These are phyloP conservation scores for Cinara cedri DNA, from an alignment of 2,888 invertebrate genomes.

Conservation along the genomic window DNA sequence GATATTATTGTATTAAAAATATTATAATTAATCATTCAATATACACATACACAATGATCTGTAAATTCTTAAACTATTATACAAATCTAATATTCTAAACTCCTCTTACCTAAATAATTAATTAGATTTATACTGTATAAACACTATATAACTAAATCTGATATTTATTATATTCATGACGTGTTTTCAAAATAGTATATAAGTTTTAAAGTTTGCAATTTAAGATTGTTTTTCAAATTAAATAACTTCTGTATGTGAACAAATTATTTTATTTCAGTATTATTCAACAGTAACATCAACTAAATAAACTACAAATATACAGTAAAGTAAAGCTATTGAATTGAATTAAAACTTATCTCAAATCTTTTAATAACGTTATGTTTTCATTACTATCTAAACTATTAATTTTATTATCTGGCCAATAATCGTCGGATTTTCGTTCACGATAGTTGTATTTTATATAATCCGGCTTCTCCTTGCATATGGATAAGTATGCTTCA, in stretches of 20 bases:
- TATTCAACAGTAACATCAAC: slow-evolving; percentile 6
- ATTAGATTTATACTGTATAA: not conserved
- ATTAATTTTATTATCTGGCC: slow-evolving; percentile 38
- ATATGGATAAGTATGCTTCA: slow-evolving; percentile 76
- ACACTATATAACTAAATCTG: not conserved
- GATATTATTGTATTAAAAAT: not conserved
- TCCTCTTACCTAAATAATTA: not conserved
- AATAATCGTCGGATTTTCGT: slow-evolving; percentile 41
- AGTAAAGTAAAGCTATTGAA: not conserved
- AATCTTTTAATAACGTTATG: slow-evolving; percentile 58
- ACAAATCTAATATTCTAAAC: no score
- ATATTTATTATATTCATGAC: not conserved
- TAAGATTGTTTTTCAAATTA: not conserved
- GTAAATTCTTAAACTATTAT: no score
- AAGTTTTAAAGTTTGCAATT: no score
- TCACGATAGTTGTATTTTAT: slow-evolving; percentile 59
- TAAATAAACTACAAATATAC: slow-evolving; percentile 38
- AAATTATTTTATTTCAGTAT: slow-evolving; percentile 23
- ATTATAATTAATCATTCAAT: not conserved
- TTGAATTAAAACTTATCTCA: not conserved
- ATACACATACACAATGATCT: not conserved
- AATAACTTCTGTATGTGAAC: not conserved
- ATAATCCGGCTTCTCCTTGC: slow-evolving; percentile 62
- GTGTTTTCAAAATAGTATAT: not conserved
- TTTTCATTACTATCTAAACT: slow-evolving; percentile 61